Evolutionary conservation across 2,797 vertebrate species (phyloP).

Genomic region (Pseudochromis fuscus): DNA sequence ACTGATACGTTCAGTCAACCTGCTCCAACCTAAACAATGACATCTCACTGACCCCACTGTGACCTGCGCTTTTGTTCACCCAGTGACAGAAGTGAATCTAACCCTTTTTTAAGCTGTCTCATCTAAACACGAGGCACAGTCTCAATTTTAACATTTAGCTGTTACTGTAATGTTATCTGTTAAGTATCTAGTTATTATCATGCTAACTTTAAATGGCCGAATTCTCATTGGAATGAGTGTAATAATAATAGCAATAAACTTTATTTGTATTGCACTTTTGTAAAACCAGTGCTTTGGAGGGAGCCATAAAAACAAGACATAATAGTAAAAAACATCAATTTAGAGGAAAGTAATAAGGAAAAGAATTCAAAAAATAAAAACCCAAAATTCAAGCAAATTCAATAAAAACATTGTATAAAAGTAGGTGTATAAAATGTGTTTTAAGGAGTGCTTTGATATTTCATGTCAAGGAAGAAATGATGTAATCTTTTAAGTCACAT

Average conservation of each 20-base stretch:
- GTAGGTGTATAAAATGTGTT: constrained; percentile 24
- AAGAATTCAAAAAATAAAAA: constrained; percentile 42
- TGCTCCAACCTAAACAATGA: constrained; percentile 33
- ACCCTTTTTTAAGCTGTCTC: constrained; percentile 14
- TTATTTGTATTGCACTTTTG: constrained; percentile 51
- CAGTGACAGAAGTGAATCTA: constrained; percentile 17
- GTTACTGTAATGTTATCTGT: constrained; percentile 52
- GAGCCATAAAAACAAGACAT: constrained; percentile 52
- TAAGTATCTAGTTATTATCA: constrained; percentile 50
- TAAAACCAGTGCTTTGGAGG: constrained; percentile 45
- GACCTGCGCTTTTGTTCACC: constrained; percentile 45
- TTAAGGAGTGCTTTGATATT: constrained; percentile 21
- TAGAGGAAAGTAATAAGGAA: constrained; percentile 37
- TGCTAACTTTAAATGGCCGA: constrained; percentile 52
- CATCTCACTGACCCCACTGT: constrained; percentile 50
- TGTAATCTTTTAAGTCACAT: constrained; percentile 17
- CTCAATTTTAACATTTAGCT: constrained; percentile 40
- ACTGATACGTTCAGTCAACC: constrained; percentile 7
- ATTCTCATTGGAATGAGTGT: constrained; percentile 44
- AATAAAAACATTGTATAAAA: constrained; percentile 46
- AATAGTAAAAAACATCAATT: constrained; percentile 57
- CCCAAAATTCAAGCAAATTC: constrained; percentile 46
- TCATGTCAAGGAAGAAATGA: constrained; percentile 24
- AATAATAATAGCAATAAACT: constrained; percentile 61
- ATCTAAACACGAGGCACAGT: constrained; percentile 25